phyloP scores from a whole-genome alignment of 2,797 vertebrate genomes.

The Craterocephalus amniculus region DNA sequence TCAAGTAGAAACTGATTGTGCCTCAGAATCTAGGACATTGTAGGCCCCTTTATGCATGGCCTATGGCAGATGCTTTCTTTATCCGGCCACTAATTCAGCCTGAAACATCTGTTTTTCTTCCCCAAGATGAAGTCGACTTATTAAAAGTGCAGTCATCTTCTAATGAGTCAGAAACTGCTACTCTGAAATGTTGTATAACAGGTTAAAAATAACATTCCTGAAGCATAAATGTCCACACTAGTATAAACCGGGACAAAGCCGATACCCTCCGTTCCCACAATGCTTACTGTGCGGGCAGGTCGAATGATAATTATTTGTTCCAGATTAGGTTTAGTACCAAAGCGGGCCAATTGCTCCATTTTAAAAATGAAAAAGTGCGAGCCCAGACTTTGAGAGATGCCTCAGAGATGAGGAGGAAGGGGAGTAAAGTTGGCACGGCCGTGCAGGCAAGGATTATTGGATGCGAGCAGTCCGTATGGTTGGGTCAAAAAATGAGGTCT shows the following conservation, averaged over 20 bases:
- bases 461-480: conserved; percentile 68
- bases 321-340: conserved; percentile 1
- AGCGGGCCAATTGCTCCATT: conserved; percentile 1
- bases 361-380: conserved; percentile 13
- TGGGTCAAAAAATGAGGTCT: conserved; percentile 75
- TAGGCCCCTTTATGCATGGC: not conserved
- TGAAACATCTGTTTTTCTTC: conserved; percentile 31
- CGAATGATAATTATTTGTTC: conserved; percentile 17
- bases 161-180: not conserved
- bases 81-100: not conserved
- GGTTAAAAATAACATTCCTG: conserved; percentile 41
- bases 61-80: not conserved
- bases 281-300: conserved; percentile 11
- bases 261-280: conserved; percentile 17
- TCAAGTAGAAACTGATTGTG: conserved; percentile 11
- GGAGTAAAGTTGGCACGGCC: conserved; percentile 46
- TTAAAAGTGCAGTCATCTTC: conserved; percentile 7
- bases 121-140: conserved; percentile 12
- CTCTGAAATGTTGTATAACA: conserved; percentile 31
- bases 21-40: conserved; percentile 6
- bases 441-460: conserved; percentile 59
- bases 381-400: conserved; percentile 33
- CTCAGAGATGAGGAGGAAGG: conserved; percentile 31
- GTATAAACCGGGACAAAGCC: conserved; percentile 10
- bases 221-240: not conserved